Conservation (phyloP, 2,113 vertebrate species). For the Oxygymnocypris stewartii region DNA sequence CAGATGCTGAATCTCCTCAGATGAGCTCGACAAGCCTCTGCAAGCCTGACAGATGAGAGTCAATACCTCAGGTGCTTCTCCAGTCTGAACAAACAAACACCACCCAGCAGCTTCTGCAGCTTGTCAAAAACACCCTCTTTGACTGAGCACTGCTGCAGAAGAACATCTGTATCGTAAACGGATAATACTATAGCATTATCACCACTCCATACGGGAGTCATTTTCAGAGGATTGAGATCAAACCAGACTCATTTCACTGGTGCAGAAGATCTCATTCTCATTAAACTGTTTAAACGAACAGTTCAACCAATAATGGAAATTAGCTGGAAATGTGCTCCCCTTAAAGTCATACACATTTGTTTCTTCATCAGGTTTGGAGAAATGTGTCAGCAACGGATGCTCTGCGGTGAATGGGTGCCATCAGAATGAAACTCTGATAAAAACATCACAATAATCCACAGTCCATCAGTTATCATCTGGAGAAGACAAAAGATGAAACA, state of each 20-base stretch:
- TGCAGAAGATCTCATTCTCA: not conserved
- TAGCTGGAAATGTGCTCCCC: not conserved
- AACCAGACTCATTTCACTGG: not conserved
- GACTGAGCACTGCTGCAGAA: not conserved
- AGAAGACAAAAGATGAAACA: too few relatives aligned
- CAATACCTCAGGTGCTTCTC: not conserved
- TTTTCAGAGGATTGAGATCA: not conserved
- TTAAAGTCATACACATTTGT: not conserved
- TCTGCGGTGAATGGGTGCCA: too few relatives aligned
- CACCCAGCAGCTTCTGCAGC: not conserved
- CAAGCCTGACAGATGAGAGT: slow-evolving; percentile 16
- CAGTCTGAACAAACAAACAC: slow-evolving; percentile 32
- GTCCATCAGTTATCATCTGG: too few relatives aligned
- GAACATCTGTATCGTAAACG: not conserved
- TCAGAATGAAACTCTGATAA: too few relatives aligned
- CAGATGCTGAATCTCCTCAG: slow-evolving; percentile 3
- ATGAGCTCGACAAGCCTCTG: slow-evolving; percentile 29
- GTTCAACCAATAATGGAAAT: not conserved
- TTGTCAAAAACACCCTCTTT: too few relatives aligned
- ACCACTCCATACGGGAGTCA: too few relatives aligned
- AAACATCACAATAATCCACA: too few relatives aligned
- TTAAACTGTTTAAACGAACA: not conserved
- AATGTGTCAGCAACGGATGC: too few relatives aligned
- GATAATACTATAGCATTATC: slow-evolving; percentile 17
- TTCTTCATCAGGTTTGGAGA: too few relatives aligned